A percentile compares a stretch with the other conserved stretches of the same genome.
Evolutionary conservation across 2,113 vertebrate species (phyloP).

Genomic region (Carettochelys insculpta): DNA sequence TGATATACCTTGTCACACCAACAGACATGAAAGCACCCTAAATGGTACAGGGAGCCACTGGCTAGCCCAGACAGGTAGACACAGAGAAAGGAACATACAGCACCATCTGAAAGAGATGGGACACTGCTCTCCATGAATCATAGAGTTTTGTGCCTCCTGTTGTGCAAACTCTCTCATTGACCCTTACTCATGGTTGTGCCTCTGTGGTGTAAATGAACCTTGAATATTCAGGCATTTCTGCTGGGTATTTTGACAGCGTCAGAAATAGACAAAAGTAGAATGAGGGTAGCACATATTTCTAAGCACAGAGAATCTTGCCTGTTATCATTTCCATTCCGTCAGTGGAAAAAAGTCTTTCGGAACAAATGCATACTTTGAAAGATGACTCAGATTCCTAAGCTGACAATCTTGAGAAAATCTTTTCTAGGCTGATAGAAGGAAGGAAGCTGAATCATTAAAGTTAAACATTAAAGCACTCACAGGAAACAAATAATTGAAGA

Average conservation of each 20-base stretch:
- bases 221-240: neutral
- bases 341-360: neutral
- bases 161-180: neutral
- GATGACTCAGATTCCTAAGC: neutral
- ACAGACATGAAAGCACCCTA: neutral
- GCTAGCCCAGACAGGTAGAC: neutral
- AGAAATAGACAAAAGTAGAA: neutral
- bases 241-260: neutral
- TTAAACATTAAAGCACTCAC: neutral
- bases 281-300: neutral
- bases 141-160: neutral
- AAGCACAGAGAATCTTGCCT: neutral
- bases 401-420: neutral
- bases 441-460: neutral
- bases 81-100: neutral
- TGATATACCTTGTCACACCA: neutral
- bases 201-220: neutral
- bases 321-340: neutral
- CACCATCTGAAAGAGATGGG: neutral
- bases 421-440: neutral
- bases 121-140: conserved; percentile 5
- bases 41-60: neutral
- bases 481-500: conserved; percentile 27
- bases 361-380: neutral
- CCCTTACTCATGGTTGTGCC: neutral